Evolutionary conservation across 2,113 vertebrate species (phyloP), one percentile per base, ranked within the genome.

Genomic region (Lepus europaeus): DNA sequence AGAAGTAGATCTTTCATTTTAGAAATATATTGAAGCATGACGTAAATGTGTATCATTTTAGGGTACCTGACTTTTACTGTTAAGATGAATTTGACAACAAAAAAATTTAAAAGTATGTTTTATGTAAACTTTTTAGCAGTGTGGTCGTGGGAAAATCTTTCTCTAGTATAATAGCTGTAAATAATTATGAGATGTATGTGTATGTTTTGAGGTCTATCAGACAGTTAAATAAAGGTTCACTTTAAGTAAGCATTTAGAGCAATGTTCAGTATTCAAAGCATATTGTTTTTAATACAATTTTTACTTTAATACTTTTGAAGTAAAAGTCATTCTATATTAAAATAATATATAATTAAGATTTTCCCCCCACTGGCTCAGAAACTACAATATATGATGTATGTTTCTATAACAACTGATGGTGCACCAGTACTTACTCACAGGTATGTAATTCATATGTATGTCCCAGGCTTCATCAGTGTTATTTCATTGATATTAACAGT

Each of bases 191-290:
- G 33, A 61, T 66, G 14, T 76, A 0, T 85, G 49, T 68, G 36
- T 36, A 36, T 36, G 36, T 36, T 73, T 87, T 31, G 81, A 51
- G 10, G 11, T 61, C 80, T 16, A 86, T 74, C 17, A 92, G 39
- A 61, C 3, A 64, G 6, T 66, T n/a, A 53, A 22, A 51, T 84
- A 31, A 82, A 0, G 2, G 45, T 63, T 96, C 9, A 64, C 4
- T 83, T 76, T 91, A 87, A 27, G 29, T 77, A 79, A 91, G 31
- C 63, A 91, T 86, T 92, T 86, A 79, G 45, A 93, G 79, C 3
- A 79, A 72, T 70, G 83, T 1, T 0, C 20, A 64, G 16, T 2
- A 68, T 66, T 94, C 66, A 68, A 90, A 82, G 63, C 36, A 77
- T 63, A 79, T 10, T 73, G 45, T 74, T 76, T 87, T 9, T 85